A percentile compares a stretch with the other conserved stretches of the same genome.
These are phyloP conservation scores for Cosmia pyralina DNA, from an alignment of 2,888 invertebrate genomes.

Conservation along the genomic window DNA sequence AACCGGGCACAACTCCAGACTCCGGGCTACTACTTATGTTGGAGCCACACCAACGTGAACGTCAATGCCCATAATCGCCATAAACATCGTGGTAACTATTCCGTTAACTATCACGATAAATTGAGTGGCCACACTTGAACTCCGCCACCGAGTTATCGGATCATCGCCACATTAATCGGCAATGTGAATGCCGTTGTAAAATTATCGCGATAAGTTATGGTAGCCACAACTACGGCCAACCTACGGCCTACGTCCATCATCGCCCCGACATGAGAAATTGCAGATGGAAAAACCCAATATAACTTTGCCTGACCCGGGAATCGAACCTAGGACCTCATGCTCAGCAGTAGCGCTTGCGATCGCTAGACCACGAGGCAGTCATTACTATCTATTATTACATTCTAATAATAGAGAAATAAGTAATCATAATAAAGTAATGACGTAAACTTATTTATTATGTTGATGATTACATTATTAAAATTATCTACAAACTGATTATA, in stretches of 20 bases:
- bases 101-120: no score
- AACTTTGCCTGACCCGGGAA: not conserved
- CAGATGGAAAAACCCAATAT: not conserved
- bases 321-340: not conserved
- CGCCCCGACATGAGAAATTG: not conserved
- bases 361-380: not conserved
- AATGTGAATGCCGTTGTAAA: no score
- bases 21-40: not conserved
- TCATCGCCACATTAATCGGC: no score
- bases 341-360: not conserved
- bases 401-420: not conserved
- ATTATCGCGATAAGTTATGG: no score
- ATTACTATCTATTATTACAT: not conserved
- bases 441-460: constrained; percentile 3
- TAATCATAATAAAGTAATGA: constrained; percentile 14
- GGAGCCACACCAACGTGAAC: no score
- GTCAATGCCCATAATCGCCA: no score
- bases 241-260: no score
- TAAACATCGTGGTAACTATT: no score
- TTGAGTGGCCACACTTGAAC: no score
- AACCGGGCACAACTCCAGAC: not conserved
- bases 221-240: no score
- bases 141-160: no score
- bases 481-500: constrained; percentile 1
- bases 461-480: not conserved